Evolutionary conservation across 2,797 vertebrate genomes (phyloP), one percentile per base, ranked within the genome.

Genomic region (Anas bahamensis): DNA sequence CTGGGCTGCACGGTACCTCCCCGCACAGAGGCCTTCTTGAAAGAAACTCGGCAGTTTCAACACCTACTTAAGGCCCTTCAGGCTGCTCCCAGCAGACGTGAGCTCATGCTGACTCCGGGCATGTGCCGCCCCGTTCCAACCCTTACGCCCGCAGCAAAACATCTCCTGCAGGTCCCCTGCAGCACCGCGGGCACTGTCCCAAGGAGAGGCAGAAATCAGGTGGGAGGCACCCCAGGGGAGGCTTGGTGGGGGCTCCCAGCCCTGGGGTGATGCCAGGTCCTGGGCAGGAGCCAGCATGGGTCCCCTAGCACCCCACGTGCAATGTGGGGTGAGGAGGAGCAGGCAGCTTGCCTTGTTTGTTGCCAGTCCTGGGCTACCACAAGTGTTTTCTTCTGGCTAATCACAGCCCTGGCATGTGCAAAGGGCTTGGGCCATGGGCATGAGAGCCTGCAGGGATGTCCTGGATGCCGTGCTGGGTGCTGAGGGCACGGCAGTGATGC

Each of bases 61-160:
- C 96, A 97, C 96, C 96, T 96, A 95, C 97, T 97, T 97, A 94
- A 96, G 94, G 92, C 96, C 96, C 95, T 92, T 88, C 59, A 93
- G 94, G 90, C 93, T 48, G 66, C 89, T 92, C 89, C 83, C 53
- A 46, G 88, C 97, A 97, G 97, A 97, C 96, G 9, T 97, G 90
- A 98, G 96, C 96, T 98, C 97, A 97, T 97, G 92, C 93, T 65
- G 93, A 61, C 92, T 91, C 13, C 6, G 50, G 86, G 89, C 92
- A 88, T 83, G 86, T 68, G 72, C 87, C 8, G 61, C 83, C 78
- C 69, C 2, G 56, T 89, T 93, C 94, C 87, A 88, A 92, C 83
- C 89, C 93, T 97, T 91, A 95, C 72, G 9, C 84, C 89, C 59
- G 3, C 93, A 37, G 89, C 71, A 61, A 80, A 90, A 44, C 44